Percentiles rank a stretch among this genome's conserved stretches.
phyloP scores from a whole-genome alignment of 2,113 vertebrate species.

The Chaetorhynchus papuensis region DNA sequence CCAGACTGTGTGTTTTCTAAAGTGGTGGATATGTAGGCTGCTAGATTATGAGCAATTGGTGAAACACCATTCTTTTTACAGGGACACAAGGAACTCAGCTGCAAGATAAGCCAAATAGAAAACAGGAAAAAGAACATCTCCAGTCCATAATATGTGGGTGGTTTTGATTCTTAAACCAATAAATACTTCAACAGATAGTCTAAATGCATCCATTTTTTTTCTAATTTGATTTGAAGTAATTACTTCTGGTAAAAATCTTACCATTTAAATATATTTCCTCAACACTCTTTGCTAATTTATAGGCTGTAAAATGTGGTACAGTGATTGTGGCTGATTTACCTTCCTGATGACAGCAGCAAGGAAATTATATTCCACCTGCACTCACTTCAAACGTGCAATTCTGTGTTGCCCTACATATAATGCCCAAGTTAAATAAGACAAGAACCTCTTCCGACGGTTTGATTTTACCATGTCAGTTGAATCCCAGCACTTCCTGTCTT shows the following conservation, averaged over 20 bases:
- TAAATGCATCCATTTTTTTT: not conserved
- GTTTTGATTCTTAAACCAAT: not conserved
- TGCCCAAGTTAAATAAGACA: not conserved
- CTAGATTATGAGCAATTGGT: not conserved
- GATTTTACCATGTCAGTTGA: not conserved
- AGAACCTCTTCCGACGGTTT: not conserved
- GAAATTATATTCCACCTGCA: not conserved
- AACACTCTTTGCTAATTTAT: not conserved
- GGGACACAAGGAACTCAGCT: not conserved
- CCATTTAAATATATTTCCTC: not conserved
- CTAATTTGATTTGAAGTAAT: not conserved
- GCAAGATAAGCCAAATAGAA: not conserved
- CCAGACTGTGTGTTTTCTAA: not conserved
- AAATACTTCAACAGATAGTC: not conserved
- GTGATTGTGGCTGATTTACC: not conserved
- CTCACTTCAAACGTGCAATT: not conserved
- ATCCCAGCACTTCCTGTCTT: not conserved
- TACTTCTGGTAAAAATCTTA: not conserved
- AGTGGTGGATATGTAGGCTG: not conserved
- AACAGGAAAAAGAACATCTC: not conserved
- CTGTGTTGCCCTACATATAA: not conserved
- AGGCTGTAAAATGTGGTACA: not conserved
- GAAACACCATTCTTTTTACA: not conserved
- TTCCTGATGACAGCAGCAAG: not conserved
- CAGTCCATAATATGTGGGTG: rapidly evolving